Evolutionary conservation across 1,140 invertebrate species (phyloP).

Genomic region (Zaprionus lachaisei): DNA sequence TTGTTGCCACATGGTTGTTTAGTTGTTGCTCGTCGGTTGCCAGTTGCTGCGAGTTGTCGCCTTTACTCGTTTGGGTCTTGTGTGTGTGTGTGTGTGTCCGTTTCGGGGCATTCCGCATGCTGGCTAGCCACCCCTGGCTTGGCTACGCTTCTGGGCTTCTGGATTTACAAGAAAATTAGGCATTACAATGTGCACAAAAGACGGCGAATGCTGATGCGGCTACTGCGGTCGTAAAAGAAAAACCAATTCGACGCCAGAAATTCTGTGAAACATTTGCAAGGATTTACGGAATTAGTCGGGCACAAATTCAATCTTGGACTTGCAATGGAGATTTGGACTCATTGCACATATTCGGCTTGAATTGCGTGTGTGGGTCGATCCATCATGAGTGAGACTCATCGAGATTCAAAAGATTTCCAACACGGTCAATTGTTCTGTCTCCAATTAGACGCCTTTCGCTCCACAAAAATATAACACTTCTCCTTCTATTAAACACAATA

Average conservation of each 20-base stretch:
- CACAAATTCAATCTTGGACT: conserved; percentile 30
- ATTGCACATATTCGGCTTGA: conserved; percentile 47
- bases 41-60: conserved; percentile 46
- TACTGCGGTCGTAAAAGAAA: conserved; percentile 60
- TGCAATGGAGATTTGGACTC: background rate
- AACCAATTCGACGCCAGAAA: conserved; percentile 71
- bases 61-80: conserved; percentile 42
- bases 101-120: background rate
- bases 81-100: too few relatives aligned
- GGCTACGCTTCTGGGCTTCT: background rate
- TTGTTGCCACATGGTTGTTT: conserved; percentile 4
- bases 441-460: too few relatives aligned
- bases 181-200: conserved; percentile 72
- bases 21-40: conserved; percentile 1
- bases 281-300: conserved; percentile 69
- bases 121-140: background rate
- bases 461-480: too few relatives aligned
- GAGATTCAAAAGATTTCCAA: conserved; percentile 32
- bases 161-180: conserved; percentile 65
- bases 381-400: conserved; percentile 27
- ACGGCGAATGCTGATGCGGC: conserved; percentile 3
- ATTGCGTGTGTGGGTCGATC: conserved; percentile 25
- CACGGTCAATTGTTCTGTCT: background rate
- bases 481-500: too few relatives aligned
- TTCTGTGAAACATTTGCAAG: conserved; percentile 74